Conservation (phyloP, 2,888 invertebrate genomes). For the Eupeodes luniger region DNA sequence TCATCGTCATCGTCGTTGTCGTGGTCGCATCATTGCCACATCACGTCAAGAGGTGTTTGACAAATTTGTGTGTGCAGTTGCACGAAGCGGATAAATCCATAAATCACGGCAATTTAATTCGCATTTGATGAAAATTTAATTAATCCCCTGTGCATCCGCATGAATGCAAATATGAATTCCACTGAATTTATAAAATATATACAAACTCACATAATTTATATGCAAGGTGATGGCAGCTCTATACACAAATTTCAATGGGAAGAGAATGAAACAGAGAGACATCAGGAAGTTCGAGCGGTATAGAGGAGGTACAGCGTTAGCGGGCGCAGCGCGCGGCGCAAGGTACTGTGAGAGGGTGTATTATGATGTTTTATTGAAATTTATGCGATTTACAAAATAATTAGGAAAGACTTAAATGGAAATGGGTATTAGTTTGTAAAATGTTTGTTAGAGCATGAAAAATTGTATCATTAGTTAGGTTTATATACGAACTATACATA, state of each 20-base stretch:
- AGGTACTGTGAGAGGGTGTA: not conserved
- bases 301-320: not conserved
- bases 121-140: slow-evolving; percentile 76
- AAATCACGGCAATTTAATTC: slow-evolving; percentile 77
- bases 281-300: not conserved
- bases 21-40: slow-evolving; percentile 29
- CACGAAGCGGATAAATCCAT: slow-evolving; percentile 74
- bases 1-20: not conserved
- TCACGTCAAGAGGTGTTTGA: slow-evolving; percentile 49
- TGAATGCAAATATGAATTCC: slow-evolving; percentile 69
- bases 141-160: slow-evolving; percentile 74
- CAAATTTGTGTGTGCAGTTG: slow-evolving; percentile 72
- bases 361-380: slow-evolving; percentile 38
- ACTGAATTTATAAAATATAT: slow-evolving; percentile 17
- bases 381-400: slow-evolving; percentile 34
- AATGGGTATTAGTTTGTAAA: slow-evolving; percentile 29
- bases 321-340: too few relatives aligned
- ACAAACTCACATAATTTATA: too few relatives aligned
- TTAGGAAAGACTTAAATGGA: slow-evolving; percentile 28
- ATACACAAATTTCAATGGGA: not conserved
- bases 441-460: slow-evolving; percentile 53
- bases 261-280: not conserved
- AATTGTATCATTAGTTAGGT: slow-evolving; percentile 52
- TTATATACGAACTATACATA: too few relatives aligned
- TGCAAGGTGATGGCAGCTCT: slow-evolving; percentile 11